Evolutionary conservation across 2,797 vertebrate species (phyloP), one percentile per base, ranked within the genome.

Genomic region (Neopelma chrysocephalum): DNA sequence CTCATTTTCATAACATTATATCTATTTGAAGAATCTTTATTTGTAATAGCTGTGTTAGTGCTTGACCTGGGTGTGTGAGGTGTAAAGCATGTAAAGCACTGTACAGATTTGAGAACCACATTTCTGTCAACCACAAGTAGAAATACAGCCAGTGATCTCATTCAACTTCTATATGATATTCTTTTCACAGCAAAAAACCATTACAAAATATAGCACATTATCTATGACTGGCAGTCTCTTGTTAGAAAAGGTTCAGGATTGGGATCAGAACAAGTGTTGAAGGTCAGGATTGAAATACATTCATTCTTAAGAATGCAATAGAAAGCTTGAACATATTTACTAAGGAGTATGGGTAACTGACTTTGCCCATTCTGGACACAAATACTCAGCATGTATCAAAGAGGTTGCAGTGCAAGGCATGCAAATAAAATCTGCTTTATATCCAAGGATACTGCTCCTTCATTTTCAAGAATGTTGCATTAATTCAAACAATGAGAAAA

Each of bases 241-340:
- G 78, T 89, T 89, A 54, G 60, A 85, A 96, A 89, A 70, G 48
- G 60, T 82, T 80, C 79, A 83, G 47, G 26, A 22, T 57, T 86
- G 70, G 45, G 61, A 85, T 85, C 56, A 92, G 75, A 93, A 58
- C 31, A 95, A 79, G 50, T 2, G 6, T 40, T 68, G 87, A 89
- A 91, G 92, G 89, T 96, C 89, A 91, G 31, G 60, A 71, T 5
- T 64, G 89, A 95, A 96, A 92, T 61, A 42, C 45, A 47, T 80
- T 89, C 14, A 57, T 87, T 94, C 89, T 77, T 68, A 89, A 85
- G 57, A 82, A 85, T 54, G 45, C 38, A 82, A 38, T 40, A 82
- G 57, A 64, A 95, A 89, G 45, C 19, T 87, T 92, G 75, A 87
- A 87, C 68, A 90, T 88, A 83, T 92, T 93, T 95, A 53, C 72